Base-by-base conservation (phyloP, 2,113 vertebrate species). In the Sylvia atricapilla region DNA sequence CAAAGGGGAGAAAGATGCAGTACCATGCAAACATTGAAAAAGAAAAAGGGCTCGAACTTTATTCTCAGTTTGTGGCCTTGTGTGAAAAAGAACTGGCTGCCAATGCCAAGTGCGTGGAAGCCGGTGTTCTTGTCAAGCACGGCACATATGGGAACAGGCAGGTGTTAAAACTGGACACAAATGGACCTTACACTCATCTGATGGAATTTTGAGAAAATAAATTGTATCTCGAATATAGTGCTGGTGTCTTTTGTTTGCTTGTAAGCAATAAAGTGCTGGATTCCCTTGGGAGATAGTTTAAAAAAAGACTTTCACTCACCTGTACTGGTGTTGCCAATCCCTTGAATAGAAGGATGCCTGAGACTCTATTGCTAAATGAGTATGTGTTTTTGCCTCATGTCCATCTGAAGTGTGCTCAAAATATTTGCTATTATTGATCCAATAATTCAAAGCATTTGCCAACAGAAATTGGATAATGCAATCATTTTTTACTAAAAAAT, bases 101-200 rank as follows among this genome's bases (percentile, higher is more conserved):
- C 27, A 97, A 94, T 68, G 82, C 93, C 95, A 98, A 97, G 80
- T 98, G 97, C 62, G 19, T 80, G 1, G 97, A 98, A 84, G 97
- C 97, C 0, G 97, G 97, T 13, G 97, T 98, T 79, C 85, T 93
- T 4, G 95, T 99, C 39, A 96, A 97, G 87, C 98, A 99, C 2
- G 99, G 99, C 50, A 99, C 98, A 0, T 99, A 99, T 0, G 99
- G 99, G 27, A 99, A 99, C 97, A 98, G 98, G 96, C 99, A 99
- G 72, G 99, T 99, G 35, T 98, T 99, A 89, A 98, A 98, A 55
- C 97, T 99, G 37, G 98, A 99, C 92, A 99, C 99, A 75, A 99
- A 99, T 43, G 99, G 99, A 86, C 99, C 99, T 7, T 99, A 98
- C 95, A 99, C 99, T 56, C 99, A 99, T 80, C 83, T 99, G 77